phyloP scores from a whole-genome alignment of 2,888 invertebrate species.

The Lagria hirta region DNA sequence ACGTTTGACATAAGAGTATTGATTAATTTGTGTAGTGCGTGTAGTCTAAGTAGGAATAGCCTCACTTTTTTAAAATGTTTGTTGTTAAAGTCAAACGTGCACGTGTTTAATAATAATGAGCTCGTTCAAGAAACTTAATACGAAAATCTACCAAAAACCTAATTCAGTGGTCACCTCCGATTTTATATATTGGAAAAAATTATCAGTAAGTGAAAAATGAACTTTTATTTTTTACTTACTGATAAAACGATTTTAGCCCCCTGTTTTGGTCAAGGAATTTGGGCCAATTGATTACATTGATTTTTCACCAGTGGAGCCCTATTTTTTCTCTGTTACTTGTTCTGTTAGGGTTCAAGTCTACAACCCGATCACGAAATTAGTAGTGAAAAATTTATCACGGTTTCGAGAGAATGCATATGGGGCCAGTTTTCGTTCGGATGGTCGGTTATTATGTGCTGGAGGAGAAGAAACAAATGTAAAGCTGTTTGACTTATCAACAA shows the following conservation, averaged over 20 bases:
- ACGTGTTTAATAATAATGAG: too few relatives aligned
- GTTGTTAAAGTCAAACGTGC: too few relatives aligned
- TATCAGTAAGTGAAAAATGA: conserved; percentile 65
- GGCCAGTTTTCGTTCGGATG: conserved; percentile 80
- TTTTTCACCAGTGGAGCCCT: conserved; percentile 85
- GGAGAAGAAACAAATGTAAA: conserved; percentile 86
- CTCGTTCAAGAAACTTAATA: conserved; percentile 72
- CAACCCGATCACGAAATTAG: conserved; percentile 81
- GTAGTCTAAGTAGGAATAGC: too few relatives aligned
- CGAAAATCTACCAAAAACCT: conserved; percentile 67
- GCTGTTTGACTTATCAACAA: conserved; percentile 84
- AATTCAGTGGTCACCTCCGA: conserved; percentile 73
- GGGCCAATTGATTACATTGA: conserved; percentile 90
- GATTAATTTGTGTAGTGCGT: too few relatives aligned
- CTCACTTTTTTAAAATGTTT: too few relatives aligned
- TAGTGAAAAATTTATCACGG: conserved; percentile 77
- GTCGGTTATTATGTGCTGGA: conserved; percentile 81
- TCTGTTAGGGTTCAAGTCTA: conserved; percentile 86
- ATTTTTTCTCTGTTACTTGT: conserved; percentile 90
- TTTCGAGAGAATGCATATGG: conserved; percentile 85
- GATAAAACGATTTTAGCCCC: conserved; percentile 60
- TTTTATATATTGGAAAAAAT: conserved; percentile 83
- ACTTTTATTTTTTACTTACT: conserved; percentile 3
- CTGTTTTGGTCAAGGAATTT: conserved; percentile 88
- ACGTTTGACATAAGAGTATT: too few relatives aligned